phyloP scores from a whole-genome alignment of 2,888 invertebrate genomes.

The Ellobium chinense region DNA sequence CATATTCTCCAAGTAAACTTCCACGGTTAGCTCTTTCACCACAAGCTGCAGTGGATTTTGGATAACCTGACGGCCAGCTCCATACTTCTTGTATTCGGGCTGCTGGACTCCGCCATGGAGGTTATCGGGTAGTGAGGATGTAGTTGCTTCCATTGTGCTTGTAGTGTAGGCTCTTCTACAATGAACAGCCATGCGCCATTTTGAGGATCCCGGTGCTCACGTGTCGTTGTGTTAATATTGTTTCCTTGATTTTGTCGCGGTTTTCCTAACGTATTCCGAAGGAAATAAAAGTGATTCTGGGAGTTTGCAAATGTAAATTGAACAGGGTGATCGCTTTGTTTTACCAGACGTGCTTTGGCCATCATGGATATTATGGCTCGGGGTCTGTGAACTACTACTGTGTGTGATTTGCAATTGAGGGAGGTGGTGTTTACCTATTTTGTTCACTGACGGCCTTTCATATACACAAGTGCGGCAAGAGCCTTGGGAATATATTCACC shows the following conservation, averaged over 20 bases:
- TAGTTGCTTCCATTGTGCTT: not conserved
- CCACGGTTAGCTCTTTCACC: no score
- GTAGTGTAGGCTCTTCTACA: not conserved
- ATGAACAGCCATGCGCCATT: constrained; percentile 5
- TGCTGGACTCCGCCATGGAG: not conserved
- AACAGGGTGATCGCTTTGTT: no score
- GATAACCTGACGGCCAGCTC: no score
- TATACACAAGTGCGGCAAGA: not conserved
- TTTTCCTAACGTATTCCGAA: no score
- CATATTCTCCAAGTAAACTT: no score
- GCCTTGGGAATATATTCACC: not conserved
- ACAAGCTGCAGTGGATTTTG: no score
- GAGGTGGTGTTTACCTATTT: no score
- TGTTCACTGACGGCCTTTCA: not conserved
- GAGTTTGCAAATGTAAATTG: no score
- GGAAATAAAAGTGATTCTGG: no score
- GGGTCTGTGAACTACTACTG: not conserved
- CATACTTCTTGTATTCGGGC: no score
- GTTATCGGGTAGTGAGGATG: not conserved
- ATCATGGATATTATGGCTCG: not conserved
- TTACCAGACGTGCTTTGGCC: no score
- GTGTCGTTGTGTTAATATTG: not conserved
- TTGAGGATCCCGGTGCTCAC: constrained; percentile 1
- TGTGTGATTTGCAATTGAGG: not conserved
- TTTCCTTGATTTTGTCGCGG: no score